Percentiles rank a stretch among this genome's conserved stretches.
phyloP scores from a whole-genome alignment of 30 jellyfish, hydroid and myxozoan species.

The Aurelia sp. region DNA sequence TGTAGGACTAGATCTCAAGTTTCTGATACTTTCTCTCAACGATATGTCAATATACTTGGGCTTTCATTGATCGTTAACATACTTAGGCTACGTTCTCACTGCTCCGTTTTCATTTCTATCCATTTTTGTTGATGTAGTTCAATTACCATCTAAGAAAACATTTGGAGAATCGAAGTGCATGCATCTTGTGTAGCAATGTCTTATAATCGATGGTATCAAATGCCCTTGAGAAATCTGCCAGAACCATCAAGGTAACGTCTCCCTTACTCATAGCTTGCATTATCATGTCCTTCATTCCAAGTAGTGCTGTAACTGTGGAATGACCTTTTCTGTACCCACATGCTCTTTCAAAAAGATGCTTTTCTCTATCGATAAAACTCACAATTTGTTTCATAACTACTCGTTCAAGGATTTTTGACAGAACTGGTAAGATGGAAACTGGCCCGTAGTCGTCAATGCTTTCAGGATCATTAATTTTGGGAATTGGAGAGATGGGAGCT shows the following conservation, averaged over 20 bases:
- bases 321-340: no score
- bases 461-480: no score
- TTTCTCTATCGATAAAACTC: conserved; percentile 32
- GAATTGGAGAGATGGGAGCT: no score
- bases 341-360: no score
- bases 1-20: conserved; percentile 25
- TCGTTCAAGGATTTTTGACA: no score
- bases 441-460: no score
- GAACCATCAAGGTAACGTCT: conserved; percentile 69
- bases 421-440: no score
- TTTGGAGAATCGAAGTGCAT: conserved; percentile 68
- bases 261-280: no score
- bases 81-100: conserved; percentile 65
- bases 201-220: conserved; percentile 70
- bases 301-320: no score
- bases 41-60: conserved; percentile 27
- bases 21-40: conserved; percentile 27
- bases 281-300: no score
- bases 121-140: conserved; percentile 60
- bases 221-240: conserved; percentile 81
- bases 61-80: neutral
- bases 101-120: no score
- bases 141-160: conserved; percentile 61
- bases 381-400: conserved; percentile 23
- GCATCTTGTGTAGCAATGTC: conserved; percentile 63